Conservation (phyloP, 2,113 vertebrate genomes). For the Macaca fascicularis region DNA sequence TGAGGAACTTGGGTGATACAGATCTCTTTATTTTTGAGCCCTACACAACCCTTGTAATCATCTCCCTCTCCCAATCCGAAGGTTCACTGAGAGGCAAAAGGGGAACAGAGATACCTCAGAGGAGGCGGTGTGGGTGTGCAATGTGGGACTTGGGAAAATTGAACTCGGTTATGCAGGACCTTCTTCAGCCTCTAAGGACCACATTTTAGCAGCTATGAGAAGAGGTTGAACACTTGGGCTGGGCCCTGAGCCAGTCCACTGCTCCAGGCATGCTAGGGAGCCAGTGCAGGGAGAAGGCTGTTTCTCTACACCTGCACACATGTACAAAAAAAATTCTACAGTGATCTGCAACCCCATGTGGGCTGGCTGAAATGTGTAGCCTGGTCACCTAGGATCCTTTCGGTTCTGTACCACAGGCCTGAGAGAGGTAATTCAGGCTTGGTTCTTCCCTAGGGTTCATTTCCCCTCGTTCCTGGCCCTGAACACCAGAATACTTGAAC, state of each 20-base stretch:
- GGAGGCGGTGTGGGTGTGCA: not conserved
- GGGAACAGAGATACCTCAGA: not conserved
- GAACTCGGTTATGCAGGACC: not conserved
- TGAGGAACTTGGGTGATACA: not conserved
- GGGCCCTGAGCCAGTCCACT: too few relatives aligned
- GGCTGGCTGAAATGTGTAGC: not conserved
- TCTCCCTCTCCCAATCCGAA: not conserved
- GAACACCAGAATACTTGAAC: not conserved
- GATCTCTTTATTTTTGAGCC: slow-evolving; percentile 36
- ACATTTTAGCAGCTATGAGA: not conserved
- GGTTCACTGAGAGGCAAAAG: not conserved
- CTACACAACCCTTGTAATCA: not conserved
- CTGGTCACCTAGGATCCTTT: not conserved
- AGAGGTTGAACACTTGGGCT: not conserved
- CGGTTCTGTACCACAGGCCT: not conserved
- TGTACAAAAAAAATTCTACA: not conserved
- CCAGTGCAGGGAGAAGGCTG: not conserved
- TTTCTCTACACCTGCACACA: not conserved
- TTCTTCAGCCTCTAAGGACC: slow-evolving; percentile 10
- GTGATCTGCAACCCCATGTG: not conserved
- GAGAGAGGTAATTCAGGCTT: not conserved
- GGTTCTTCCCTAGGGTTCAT: not conserved
- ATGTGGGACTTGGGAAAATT: not conserved
- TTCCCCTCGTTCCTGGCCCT: not conserved
- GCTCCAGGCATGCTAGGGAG: not conserved